phyloP scores from a whole-genome alignment of 2,888 invertebrate species.

The Zygogramma bicolorata region DNA sequence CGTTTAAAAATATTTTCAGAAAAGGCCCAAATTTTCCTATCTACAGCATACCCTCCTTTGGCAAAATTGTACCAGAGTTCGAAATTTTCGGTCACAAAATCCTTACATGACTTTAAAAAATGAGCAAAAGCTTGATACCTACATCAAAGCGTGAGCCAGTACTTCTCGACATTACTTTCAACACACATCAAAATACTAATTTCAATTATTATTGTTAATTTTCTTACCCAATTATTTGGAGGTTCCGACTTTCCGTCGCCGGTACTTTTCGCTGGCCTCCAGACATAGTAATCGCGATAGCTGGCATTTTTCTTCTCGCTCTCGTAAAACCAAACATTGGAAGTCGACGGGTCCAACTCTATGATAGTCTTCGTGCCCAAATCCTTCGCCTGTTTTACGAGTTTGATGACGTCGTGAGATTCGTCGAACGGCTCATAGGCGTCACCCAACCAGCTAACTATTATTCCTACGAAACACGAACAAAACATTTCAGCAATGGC shows the following conservation, averaged over 20 bases:
- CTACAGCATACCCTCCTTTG: too few species aligned
- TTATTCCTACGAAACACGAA: constrained; percentile 53
- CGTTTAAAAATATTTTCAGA: too few species aligned
- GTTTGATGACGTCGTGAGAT: constrained; percentile 66
- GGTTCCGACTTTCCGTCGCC: constrained; percentile 63
- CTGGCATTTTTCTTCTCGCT: constrained; percentile 72
- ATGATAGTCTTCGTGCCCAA: constrained; percentile 74
- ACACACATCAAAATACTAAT: too few species aligned
- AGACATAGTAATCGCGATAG: constrained; percentile 83
- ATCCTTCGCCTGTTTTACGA: constrained; percentile 69
- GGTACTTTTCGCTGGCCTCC: constrained; percentile 70
- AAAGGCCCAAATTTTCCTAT: too few species aligned
- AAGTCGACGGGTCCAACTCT: constrained; percentile 82
- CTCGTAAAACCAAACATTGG: constrained; percentile 78
- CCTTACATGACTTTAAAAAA: too few species aligned
- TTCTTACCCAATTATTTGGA: constrained; percentile 81
- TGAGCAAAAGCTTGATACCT: too few species aligned
- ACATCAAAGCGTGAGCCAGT: too few species aligned
- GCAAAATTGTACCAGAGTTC: too few species aligned
- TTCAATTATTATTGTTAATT: too few species aligned
- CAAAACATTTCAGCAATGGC: neutral
- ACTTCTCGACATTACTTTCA: too few species aligned
- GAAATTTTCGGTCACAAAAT: too few species aligned
- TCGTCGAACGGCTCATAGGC: constrained; percentile 73
- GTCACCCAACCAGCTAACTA: constrained; percentile 74